Conservation (phyloP, 2,888 invertebrate genomes). For the Eupithecia inturbata region DNA sequence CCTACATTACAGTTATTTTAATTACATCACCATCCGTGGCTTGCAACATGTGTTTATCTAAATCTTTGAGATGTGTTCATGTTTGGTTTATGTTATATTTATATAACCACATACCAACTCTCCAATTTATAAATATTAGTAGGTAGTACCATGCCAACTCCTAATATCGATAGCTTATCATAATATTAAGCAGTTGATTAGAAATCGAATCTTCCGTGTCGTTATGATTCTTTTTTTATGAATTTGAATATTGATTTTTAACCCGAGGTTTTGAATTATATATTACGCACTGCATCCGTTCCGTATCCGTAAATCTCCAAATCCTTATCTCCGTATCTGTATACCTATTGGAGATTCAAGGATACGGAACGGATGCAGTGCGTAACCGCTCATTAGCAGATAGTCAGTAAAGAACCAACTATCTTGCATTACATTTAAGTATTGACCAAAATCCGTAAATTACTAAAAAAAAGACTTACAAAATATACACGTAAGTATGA, state of each 20-base stretch:
- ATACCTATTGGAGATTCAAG: not conserved
- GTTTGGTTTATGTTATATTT: not conserved
- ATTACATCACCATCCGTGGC: slow-evolving; percentile 15
- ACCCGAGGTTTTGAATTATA: not conserved
- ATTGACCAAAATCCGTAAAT: not conserved
- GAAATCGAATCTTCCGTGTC: not conserved
- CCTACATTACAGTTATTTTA: slow-evolving; percentile 17
- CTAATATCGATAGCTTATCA: not conserved
- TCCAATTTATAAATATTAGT: not conserved
- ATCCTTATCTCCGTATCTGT: no score
- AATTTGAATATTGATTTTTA: not conserved
- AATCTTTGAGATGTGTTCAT: slow-evolving; percentile 11
- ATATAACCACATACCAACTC: not conserved
- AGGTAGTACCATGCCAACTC: not conserved
- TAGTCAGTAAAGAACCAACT: not conserved
- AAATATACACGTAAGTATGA: not conserved
- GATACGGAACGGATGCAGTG: not conserved
- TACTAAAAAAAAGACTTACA: not conserved
- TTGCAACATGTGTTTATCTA: slow-evolving; percentile 15
- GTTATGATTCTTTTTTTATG: not conserved
- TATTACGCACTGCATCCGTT: not conserved
- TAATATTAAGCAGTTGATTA: not conserved
- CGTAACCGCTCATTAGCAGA: not conserved
- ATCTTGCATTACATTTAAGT: not conserved
- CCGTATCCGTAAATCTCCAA: not conserved